Conservation (phyloP, 2,797 vertebrate species). For the Agapornis canus region DNA sequence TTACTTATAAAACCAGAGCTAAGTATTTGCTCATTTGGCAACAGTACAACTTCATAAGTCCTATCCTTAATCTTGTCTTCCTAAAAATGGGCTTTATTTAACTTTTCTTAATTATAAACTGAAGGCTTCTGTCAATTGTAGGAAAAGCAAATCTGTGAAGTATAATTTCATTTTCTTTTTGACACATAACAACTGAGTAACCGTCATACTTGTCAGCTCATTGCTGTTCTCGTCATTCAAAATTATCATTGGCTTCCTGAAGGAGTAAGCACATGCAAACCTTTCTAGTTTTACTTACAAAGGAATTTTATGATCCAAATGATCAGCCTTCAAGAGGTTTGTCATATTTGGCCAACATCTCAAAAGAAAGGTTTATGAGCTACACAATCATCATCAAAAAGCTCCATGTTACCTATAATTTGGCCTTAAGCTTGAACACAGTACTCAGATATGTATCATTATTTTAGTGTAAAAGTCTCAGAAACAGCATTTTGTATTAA, state of each 20-base stretch:
- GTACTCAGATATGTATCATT: neutral
- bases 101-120: constrained; percentile 28
- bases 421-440: neutral
- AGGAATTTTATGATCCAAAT: neutral
- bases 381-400: neutral
- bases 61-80: constrained; percentile 16
- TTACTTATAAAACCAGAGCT: neutral
- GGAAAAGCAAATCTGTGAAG: neutral
- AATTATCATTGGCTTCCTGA: neutral
- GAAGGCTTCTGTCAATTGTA: neutral
- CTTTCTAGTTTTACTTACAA: neutral
- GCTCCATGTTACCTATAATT: neutral
- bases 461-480: neutral
- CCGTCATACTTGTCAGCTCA: neutral
- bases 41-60: neutral
- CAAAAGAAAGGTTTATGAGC: neutral
- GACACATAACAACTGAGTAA: neutral
- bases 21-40: constrained; percentile 39
- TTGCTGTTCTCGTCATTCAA: neutral
- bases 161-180: neutral
- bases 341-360: neutral
- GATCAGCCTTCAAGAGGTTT: neutral
- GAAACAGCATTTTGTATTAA: neutral
- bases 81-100: constrained; percentile 25
- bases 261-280: neutral